phyloP scores from a whole-genome alignment of 1,140 invertebrate genomes.

The Heliconius eleuchia region DNA sequence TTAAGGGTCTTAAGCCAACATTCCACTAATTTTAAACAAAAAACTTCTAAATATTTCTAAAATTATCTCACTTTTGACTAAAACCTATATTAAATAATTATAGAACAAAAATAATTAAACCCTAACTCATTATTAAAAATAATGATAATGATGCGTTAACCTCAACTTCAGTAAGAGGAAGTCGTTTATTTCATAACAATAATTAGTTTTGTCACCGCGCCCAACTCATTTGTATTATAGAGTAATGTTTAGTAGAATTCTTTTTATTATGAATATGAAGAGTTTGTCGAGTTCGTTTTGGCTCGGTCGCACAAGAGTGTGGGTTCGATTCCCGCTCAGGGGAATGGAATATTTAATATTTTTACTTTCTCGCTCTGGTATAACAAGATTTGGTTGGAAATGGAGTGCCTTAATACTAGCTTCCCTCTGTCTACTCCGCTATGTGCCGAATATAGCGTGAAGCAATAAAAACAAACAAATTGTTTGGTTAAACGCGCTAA shows the following conservation, averaged over 20 bases:
- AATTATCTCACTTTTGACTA: not conserved
- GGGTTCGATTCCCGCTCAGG: too few relatives aligned
- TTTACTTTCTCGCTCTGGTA: too few relatives aligned
- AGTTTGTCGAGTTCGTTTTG: too few relatives aligned
- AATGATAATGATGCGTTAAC: constrained; percentile 24
- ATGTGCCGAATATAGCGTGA: too few relatives aligned
- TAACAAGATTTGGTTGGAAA: too few relatives aligned
- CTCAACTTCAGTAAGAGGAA: constrained; percentile 34
- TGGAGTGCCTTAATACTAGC: too few relatives aligned
- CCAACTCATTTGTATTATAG: constrained; percentile 44
- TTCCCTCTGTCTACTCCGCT: too few relatives aligned
- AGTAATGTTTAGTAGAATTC: not conserved
- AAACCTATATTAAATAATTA: not conserved
- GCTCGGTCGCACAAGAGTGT: too few relatives aligned
- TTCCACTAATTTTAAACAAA: not conserved
- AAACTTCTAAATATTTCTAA: not conserved
- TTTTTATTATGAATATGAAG: not conserved
- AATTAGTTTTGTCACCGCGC: constrained; percentile 58
- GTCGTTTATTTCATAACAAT: constrained; percentile 49
- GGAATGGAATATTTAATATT: too few relatives aligned
- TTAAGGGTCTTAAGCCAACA: too few relatives aligned
- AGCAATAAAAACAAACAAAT: too few relatives aligned
- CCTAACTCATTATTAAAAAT: not conserved
- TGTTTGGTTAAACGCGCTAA: too few relatives aligned
- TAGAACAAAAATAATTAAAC: constrained; percentile 9